These are phyloP conservation scores for Parazoanthus atlanticus DNA, from an alignment of 92 coral and sea anemone genomes.

Conservation along the genomic window DNA sequence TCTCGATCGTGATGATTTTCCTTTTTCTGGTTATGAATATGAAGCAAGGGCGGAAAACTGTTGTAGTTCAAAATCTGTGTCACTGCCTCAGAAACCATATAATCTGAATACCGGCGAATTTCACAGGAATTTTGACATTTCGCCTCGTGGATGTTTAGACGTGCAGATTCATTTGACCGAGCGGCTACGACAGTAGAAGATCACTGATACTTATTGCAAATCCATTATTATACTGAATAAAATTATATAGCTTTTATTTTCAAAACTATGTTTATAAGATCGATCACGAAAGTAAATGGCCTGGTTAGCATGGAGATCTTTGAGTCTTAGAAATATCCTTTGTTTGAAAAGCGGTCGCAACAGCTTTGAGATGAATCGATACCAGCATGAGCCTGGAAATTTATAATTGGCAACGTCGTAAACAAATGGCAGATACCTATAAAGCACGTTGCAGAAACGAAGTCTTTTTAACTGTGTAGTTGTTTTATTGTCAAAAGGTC, in stretches of 20 bases:
- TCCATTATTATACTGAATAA: neutral
- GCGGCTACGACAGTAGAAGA: neutral
- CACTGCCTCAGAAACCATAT: neutral
- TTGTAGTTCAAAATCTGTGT: neutral
- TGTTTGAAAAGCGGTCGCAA: constrained; percentile 8
- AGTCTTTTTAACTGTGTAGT: neutral
- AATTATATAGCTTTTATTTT: neutral
- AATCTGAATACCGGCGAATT: neutral
- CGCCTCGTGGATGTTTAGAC: neutral
- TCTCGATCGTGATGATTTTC: neutral
- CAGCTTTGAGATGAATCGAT: neutral
- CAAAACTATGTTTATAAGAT: neutral
- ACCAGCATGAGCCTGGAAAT: neutral
- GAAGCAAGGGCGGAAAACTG: neutral
- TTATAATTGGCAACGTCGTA: neutral
- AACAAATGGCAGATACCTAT: neutral
- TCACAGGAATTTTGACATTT: neutral
- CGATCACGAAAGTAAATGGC: neutral
- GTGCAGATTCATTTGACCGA: neutral
- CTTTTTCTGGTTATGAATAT: neutral
- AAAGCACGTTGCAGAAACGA: neutral
- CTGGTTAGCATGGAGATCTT: constrained; percentile 5
- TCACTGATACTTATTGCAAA: neutral
- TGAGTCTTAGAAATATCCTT: neutral
- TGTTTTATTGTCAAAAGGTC: neutral